phyloP scores from a whole-genome alignment of 2,888 invertebrate genomes.

The Pediacus dermestoides region DNA sequence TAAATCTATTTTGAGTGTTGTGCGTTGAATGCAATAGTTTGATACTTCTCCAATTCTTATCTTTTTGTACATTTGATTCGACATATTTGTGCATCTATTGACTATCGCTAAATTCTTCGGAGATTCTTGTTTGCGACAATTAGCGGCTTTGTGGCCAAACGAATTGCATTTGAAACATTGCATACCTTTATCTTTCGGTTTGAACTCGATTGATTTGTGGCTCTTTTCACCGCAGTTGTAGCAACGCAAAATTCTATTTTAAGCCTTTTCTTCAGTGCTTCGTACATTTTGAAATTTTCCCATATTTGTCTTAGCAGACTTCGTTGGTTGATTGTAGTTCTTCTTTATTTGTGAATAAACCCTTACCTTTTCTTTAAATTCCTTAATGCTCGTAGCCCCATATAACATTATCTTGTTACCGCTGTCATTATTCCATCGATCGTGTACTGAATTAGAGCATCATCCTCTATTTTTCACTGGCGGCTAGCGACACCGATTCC shows the following conservation, averaged over 20 bases:
- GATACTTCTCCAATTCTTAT: no score
- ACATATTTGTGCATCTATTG: no score
- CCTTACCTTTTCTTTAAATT: constrained; percentile 3
- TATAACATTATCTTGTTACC: not conserved
- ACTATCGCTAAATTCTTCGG: no score
- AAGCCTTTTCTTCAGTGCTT: not conserved
- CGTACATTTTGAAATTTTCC: not conserved
- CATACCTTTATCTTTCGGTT: constrained; percentile 1
- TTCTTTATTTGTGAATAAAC: not conserved
- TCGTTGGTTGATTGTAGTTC: not conserved
- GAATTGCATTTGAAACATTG: constrained; percentile 1
- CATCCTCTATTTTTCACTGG: not conserved
- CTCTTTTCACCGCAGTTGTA: constrained; percentile 4
- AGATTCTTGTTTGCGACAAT: no score
- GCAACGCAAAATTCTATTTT: not conserved
- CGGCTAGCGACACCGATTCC: no score
- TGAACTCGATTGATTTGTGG: not conserved
- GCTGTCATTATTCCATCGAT: constrained; percentile 1
- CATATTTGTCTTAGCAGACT: not conserved
- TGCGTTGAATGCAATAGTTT: no score
- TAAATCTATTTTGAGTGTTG: no score
- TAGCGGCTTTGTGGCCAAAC: constrained; percentile 3
- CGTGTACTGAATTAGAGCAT: constrained; percentile 1
- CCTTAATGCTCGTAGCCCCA: not conserved
- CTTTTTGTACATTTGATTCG: no score